Percentiles rank a stretch among this genome's conserved stretches.
Evolutionary conservation across 2,888 invertebrate species (phyloP).

Genomic region (Aporophyla lueneburgensis): DNA sequence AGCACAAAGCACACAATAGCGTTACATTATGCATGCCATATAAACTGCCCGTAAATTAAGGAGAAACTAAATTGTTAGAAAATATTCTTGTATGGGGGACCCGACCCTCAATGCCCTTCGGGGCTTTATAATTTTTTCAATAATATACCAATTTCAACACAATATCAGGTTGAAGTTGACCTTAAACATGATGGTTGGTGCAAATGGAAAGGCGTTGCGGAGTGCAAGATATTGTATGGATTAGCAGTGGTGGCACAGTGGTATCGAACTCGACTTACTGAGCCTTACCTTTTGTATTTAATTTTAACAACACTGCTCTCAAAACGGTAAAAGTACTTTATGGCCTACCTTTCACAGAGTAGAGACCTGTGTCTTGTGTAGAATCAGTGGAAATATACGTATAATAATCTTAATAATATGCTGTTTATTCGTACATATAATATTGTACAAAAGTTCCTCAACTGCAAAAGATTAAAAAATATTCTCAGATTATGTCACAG

Average conservation of each 20-base stretch:
- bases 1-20: conserved; percentile 60
- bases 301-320: too few species aligned
- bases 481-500: neutral
- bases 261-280: too few species aligned
- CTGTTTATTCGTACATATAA: too few species aligned
- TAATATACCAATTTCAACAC: conserved; percentile 79
- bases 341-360: too few species aligned
- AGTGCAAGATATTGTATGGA: neutral
- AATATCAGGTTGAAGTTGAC: conserved; percentile 78
- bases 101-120: conserved; percentile 67
- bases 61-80: conserved; percentile 66
- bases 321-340: too few species aligned
- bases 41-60: conserved; percentile 69
- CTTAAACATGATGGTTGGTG: conserved; percentile 67
- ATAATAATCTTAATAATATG: too few species aligned
- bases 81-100: conserved; percentile 63
- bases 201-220: conserved; percentile 24
- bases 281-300: too few species aligned
- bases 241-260: too few species aligned
- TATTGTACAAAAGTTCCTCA: neutral
- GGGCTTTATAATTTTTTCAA: conserved; percentile 76
- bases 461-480: neutral
- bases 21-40: conserved; percentile 70
- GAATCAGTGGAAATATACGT: too few species aligned
- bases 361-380: too few species aligned